Base-by-base conservation (phyloP, 2,113 vertebrate species). In the Paraplagusia blochii region DNA sequence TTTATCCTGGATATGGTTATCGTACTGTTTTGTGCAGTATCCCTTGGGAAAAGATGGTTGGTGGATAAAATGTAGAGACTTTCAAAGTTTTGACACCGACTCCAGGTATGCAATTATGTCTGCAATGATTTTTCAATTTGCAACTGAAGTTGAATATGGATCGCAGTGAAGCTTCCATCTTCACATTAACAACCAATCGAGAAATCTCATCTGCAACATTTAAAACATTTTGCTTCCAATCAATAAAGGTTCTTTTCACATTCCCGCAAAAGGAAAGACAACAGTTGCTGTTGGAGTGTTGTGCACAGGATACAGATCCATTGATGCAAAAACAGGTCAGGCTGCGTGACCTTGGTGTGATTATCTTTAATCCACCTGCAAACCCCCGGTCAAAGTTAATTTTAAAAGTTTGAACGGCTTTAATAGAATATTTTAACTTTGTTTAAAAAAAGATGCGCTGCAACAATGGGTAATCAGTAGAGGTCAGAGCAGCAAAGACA, bases 131-230 rank as follows among this genome's bases (percentile, higher is more conserved):
- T 29, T 91, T 90, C 88, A 89, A 91, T 92, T 90, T 90, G 76
- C 69, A 66, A 74, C 82, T 85, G 79, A 81, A 84, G 87, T 85
- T 85, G 75, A 85, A 83, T 90, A 90, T 85, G 88, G 87, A 92
- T 90, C 90, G 89, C 83, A 88, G 81, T 8, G 49, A 77, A n/a
- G 79, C 69, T 80, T 85, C 86, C 71, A 85, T 84, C 86, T 89
- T 80, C 81, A 88, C 83, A 88, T 90, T 90, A 90, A 82, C 75
- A 49, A 60, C 68, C 84, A 88, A 90, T 91, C 87, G 87, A 69
- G 84, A 89, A 90, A 90, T 88, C 90, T 90, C 88, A 92, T 91
- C 88, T 89, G 84, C 86, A 89, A 88, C 88, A 90, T 90, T 91
- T 90, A 90, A 92, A 90, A 90, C 88, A 88, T 90, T 90, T 91